Evolutionary conservation across 2,113 vertebrate genomes (phyloP).

Genomic region (Paradoxurus hermaphroditus): DNA sequence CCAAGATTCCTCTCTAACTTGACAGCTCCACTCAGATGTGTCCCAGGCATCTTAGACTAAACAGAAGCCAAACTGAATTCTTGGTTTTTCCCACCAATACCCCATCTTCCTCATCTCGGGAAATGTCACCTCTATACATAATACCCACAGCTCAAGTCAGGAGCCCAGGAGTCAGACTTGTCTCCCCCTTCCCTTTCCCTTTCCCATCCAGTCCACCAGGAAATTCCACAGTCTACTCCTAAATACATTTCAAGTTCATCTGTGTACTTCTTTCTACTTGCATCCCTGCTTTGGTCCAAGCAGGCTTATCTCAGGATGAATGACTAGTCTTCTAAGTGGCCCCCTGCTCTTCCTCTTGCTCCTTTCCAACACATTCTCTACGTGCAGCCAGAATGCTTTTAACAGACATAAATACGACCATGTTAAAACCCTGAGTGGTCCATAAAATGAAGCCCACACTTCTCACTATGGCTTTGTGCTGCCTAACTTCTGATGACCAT

Average conservation of each 20-base stretch:
- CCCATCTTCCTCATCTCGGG: not conserved
- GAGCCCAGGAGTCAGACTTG: not conserved
- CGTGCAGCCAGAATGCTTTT: not conserved
- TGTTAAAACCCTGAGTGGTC: not conserved
- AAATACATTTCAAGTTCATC: not conserved
- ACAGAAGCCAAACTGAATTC: not conserved
- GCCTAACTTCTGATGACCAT: not conserved
- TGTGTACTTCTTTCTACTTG: not conserved
- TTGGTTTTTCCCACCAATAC: not conserved
- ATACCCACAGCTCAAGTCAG: not conserved
- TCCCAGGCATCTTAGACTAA: not conserved
- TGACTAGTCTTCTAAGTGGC: not conserved
- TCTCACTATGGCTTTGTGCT: not conserved
- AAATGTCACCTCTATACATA: too few relatives aligned
- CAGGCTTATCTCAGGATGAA: not conserved
- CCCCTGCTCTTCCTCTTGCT: not conserved
- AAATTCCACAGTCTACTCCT: not conserved
- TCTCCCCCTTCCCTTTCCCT: not conserved
- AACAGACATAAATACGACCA: not conserved
- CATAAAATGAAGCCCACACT: not conserved
- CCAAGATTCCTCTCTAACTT: not conserved
- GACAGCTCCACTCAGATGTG: not conserved
- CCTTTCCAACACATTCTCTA: not conserved
- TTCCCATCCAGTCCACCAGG: not conserved
- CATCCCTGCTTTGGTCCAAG: fast-evolving